Evolutionary conservation across 2,113 vertebrate species (phyloP), one percentile per base, ranked within the genome.

Genomic region (Rhabdomys dilectus): DNA sequence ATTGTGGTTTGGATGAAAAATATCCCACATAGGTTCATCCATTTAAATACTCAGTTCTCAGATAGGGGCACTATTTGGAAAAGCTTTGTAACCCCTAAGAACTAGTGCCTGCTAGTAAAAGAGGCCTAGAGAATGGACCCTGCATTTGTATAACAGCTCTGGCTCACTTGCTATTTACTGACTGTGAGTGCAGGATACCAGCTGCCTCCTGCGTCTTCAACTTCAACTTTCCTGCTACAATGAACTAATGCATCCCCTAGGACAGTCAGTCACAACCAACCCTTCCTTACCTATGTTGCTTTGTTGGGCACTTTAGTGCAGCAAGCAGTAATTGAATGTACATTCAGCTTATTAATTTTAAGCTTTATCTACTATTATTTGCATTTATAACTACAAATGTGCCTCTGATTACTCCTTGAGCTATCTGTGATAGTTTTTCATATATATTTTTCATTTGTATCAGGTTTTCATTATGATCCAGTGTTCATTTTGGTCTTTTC

Each of bases 391-490:
- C 34, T 39, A 42, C 17, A 62, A 76, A 91, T 72, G 82, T 93
- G n/a, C 45, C 26, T 89, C 42, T 53, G 29, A 42, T 45, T 3
- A 66, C 29, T 81, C 5, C 51, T 87, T 86, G 29, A 91, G 42
- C 58, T 51, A 15, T 5, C 51, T 60, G 26, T 13, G 22, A 13
- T 31, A 56, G 70, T 66, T 87, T 95, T 51, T 89, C 10, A 76
- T 88, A 4, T 2, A 80, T 10, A 36, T 31, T n/a, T 85, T 88
- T 80, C 29, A 29, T 91, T 93, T 15, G 29, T 82, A 80, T 39
- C 86, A 21, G 0, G 0, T 94, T 89, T 89, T 53, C 91, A 96
- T 87, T 89, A 60, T 82, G 89, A 91, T 62, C 22, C 29, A 94
- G 51, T 93, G 76, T 39, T 94, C 26, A 76, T 66, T 82, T 21